These are phyloP conservation scores for Sminthurinus aureus DNA, from an alignment of 2,888 invertebrate species.

Conservation along the genomic window DNA sequence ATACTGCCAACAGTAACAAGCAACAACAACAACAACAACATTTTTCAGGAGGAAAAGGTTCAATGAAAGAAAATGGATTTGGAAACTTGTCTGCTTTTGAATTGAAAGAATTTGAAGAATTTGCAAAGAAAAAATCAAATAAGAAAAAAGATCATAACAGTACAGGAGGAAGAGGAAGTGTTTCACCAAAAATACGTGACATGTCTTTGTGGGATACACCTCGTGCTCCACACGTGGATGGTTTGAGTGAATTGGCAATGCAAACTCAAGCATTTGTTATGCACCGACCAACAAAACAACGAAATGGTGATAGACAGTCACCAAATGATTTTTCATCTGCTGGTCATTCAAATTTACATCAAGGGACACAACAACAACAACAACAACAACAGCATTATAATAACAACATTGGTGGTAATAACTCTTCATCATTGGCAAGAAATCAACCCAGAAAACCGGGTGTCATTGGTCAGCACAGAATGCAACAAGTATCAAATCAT, in stretches of 20 bases:
- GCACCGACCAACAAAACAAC: conserved; percentile 47
- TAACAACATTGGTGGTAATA: conserved; percentile 9
- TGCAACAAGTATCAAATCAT: neutral
- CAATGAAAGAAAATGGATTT: conserved; percentile 45
- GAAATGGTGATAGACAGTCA: conserved; percentile 25
- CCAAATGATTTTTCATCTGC: neutral
- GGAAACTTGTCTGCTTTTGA: conserved; percentile 24
- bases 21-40: no score
- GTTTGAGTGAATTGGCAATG: conserved; percentile 54
- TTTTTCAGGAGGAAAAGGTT: conserved; percentile 23
- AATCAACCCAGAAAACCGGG: conserved; percentile 45
- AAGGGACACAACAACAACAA: conserved; percentile 27
- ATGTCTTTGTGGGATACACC: conserved; percentile 54
- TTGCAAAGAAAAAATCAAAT: conserved; percentile 24
- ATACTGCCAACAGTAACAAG: neutral
- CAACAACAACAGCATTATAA: conserved; percentile 23
- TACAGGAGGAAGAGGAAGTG: conserved; percentile 2
- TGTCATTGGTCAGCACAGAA: conserved; percentile 53
- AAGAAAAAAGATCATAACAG: conserved; percentile 43
- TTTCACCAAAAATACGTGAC: conserved; percentile 1
- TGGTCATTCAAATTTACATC: conserved; percentile 30
- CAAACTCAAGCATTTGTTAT: conserved; percentile 54
- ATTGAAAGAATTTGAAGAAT: conserved; percentile 28
- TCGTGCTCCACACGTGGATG: conserved; percentile 48
- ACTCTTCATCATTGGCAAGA: conserved; percentile 31